Base-by-base conservation (phyloP, 2,113 vertebrate species). In the Oceanodroma tethys region DNA sequence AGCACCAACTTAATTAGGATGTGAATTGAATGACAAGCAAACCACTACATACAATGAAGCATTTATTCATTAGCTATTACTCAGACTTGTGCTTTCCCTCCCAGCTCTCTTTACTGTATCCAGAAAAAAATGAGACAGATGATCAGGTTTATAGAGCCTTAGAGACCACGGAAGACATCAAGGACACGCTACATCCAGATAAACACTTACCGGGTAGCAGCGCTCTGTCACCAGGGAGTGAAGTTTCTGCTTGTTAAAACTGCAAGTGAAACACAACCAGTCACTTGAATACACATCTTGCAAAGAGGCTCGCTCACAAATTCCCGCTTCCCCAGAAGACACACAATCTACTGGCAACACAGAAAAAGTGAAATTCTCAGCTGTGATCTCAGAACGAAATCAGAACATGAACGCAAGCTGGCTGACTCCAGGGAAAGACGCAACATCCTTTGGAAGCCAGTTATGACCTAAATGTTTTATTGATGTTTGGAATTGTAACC, bases 161-260 rank as follows among this genome's bases (percentile, higher is more conserved):
- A 43, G 43, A 58, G 42, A 4, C 13, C 58, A 19, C 0, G 2
- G 15, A 10, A 36, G 47, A 60, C 21, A 7, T 6, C 34, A 59
- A 81, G 53, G 63, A 53, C 34, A 55, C 1, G 1, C 17, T 23
- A 21, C 23, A 12, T 7, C 16, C 81, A 20, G 40, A 30, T 7
- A 36, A 67, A 62, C 79, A 98, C 99, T 98, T 93, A 99, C 99
- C 9, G 99, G 99, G 89, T 99, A 99, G 98, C 99, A 99, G 48
- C 98, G 97, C 89, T 99, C 99, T 1, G 99, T 99, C 75, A 99
- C 99, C 97, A 99, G 90, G 27, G 97, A 98, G 98, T 99, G 99
- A 86, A 99, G 99, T 10, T 98, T 99, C 92, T 98, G 97, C 78
- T 98, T 99, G 97, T 99, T 97, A 75, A 99, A 99, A 56, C 99